Base-by-base conservation (phyloP, 2,797 vertebrate species). In the Harpagifer antarcticus region DNA sequence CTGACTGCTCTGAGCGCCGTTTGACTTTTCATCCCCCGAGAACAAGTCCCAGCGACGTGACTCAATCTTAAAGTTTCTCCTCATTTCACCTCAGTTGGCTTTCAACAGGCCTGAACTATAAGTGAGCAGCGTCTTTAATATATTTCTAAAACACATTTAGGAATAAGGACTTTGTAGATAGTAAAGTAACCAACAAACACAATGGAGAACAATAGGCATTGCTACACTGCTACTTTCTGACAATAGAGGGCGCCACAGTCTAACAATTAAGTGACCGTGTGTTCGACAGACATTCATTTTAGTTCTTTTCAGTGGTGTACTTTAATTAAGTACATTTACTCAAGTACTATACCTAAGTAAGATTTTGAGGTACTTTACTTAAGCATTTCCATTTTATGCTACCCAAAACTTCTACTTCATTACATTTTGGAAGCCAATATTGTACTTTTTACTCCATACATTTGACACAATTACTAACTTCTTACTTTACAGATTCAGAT, bases 181-280 rank as follows among this genome's bases (percentile, higher is more conserved):
- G 19, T 13, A 44, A 60, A 65, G 40, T 48, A 33, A 64, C 2
- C 27, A 58, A 52, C 19, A 45, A 53, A 48, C 10, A 19, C 2
- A 59, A 12, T 7, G n/a, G 11, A 20, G 72, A 83, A 83, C 75
- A 88, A 76, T 76, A 58, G 66, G n/a, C 52, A 5, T 3, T 20
- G 10, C 56, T 43, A 15, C 37, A 5, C 13, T 60, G 13, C 65
- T 20, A 11, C 1, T 8, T 1, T 60, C 4, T 3, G 65, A 8
- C 91, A 49, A 78, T 49, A 87, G 91, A 80, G 88, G 85, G 87
- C 54, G 77, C 72, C 57, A 56, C 0, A 40, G 49, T 43, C 42
- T 12, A 5, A 65, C 13, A 13, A 1, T 19, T 14, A 49, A 17
- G 13, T 0, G 23, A 15, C 9, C 19, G 33, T 37, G 33, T 37